phyloP scores from a whole-genome alignment of 2,888 invertebrate genomes.

The Philonicus albiceps region DNA sequence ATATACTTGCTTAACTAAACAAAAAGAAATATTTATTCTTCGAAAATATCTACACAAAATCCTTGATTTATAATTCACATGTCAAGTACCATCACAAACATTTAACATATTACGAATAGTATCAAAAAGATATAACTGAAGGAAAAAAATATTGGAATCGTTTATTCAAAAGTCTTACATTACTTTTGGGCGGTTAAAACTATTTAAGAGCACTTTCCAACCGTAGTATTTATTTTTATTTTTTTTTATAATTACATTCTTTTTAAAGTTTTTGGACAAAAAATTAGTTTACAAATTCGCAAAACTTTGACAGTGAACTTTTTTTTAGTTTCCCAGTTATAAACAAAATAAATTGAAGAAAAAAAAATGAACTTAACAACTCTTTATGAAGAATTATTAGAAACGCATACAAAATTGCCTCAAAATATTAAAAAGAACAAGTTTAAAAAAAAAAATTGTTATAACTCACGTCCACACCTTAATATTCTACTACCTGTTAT shows the following conservation, averaged over 20 bases:
- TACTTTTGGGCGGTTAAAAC: conserved; percentile 37
- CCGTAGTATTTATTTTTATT: conserved; percentile 12
- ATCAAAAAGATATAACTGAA: background rate
- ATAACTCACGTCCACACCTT: background rate
- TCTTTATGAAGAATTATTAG: background rate
- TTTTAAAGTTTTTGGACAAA: background rate
- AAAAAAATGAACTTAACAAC: background rate
- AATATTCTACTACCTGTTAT: background rate
- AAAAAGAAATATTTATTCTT: conserved; percentile 25
- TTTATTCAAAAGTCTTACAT: conserved; percentile 26
- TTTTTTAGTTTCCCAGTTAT: conserved; percentile 24
- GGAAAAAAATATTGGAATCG: background rate
- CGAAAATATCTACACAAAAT: conserved; percentile 33
- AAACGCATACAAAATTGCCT: background rate
- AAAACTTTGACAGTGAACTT: background rate
- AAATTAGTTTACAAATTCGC: background rate
- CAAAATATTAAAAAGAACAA: background rate
- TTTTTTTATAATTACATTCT: conserved; percentile 22
- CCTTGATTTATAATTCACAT: conserved; percentile 1
- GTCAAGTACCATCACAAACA: conserved; percentile 25
- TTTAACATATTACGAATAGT: conserved; percentile 12
- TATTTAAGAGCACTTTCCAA: conserved; percentile 34
- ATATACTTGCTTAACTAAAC: background rate
- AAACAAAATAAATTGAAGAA: background rate
- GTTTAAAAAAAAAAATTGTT: background rate